phyloP scores from a whole-genome alignment of 64 coral and sea anemone genomes.

The Pocillopora verrucosa region DNA sequence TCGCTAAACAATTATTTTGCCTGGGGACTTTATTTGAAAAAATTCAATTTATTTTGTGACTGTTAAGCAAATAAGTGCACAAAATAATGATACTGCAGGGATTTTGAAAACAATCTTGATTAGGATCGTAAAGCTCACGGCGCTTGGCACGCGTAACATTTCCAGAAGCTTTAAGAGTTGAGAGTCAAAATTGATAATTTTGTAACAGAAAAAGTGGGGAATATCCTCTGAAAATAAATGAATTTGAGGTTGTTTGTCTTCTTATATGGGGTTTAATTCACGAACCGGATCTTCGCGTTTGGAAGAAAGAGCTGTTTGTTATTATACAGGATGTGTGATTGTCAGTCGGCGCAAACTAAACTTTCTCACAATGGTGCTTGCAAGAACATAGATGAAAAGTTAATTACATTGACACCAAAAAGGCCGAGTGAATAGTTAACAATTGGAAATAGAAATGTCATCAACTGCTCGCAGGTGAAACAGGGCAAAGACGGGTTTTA shows the following conservation, averaged over 20 bases:
- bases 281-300: conserved; percentile 63
- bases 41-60: conserved; percentile 85
- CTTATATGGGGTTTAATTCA: conserved; percentile 63
- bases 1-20: conserved; percentile 54
- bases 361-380: conserved; percentile 74
- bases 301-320: conserved; percentile 57
- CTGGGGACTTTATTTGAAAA: conserved; percentile 79
- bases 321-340: conserved; percentile 83
- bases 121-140: conserved; percentile 25
- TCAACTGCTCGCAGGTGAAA: conserved; percentile 79
- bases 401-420: conserved; percentile 89
- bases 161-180: background rate
- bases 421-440: conserved; percentile 87
- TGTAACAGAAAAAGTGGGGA: conserved; percentile 14
- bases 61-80: conserved; percentile 82
- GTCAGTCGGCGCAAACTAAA: conserved; percentile 65
- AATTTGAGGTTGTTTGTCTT: conserved; percentile 60
- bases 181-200: conserved; percentile 63
- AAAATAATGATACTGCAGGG: conserved; percentile 47
- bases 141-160: conserved; percentile 27
- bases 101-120: conserved; percentile 53
- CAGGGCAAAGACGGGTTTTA: conserved; percentile 65
- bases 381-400: conserved; percentile 88
- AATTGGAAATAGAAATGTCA: conserved; percentile 95
- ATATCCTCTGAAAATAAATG: conserved; percentile 42